Evolutionary conservation across 2,888 invertebrate genomes (phyloP), one percentile per base, ranked within the genome.

Genomic region (Melanostoma mellinum): DNA sequence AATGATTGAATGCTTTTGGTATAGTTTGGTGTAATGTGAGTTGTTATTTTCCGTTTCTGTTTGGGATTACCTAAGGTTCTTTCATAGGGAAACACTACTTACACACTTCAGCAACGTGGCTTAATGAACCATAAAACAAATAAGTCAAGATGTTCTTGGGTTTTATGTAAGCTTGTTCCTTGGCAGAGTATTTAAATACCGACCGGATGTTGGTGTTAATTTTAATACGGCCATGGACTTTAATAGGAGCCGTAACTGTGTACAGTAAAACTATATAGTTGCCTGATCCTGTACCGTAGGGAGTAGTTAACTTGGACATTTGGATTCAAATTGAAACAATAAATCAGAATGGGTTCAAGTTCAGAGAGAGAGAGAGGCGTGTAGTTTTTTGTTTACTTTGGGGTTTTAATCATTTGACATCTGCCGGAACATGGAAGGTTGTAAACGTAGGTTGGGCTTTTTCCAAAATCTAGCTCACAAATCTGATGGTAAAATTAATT

Each of bases 91-190:
- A 42, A 38, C n/a, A 60, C 60, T 67, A 60, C 60, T 67, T 30
- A 53, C 44, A 35, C 20, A 32, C 6, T 20, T 20, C 63, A 72
- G 35, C 67, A 44, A 30, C 44, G 42, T 58, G 48, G 65, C 67
- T 71, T 76, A 76, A 81, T 81, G 76, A 81, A 56, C 67, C 81
- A 76, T 76, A 60, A 75, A 75, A 67, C 68, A 58, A 68, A 60
- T 75, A 58, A 44, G 6, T 44, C 60, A 44, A 60, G 52, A 53
- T 76, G 61, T 69, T 8, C 58, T n/a, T 8, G 58, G 35, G 32
- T 20, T 10, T 48, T 50, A 35, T 38, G 48, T 50, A 35, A 56
- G 20, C 42, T 30, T 61, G 58, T 20, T 56, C 38, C 38, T 58
- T 75, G n/a, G 67, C 68, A 55, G 50, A 74, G 56, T 79, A 36